Base-by-base conservation (phyloP, 2,888 invertebrate genomes). In the Micoletzkya japonica region DNA sequence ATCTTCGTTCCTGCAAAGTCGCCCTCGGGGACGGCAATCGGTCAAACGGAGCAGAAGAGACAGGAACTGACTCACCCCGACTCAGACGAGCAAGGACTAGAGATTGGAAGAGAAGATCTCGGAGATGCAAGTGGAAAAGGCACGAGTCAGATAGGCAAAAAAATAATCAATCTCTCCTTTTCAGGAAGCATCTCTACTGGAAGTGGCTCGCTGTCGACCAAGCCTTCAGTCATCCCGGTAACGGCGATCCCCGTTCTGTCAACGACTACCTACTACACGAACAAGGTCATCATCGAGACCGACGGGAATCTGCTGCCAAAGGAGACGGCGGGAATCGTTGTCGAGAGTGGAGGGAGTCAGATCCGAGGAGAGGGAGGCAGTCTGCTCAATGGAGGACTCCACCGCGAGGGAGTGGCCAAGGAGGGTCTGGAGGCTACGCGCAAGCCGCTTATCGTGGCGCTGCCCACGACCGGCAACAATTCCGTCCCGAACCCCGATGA, bases 211-310 rank as follows among this genome's bases (percentile, higher is more conserved):
- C 7, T 20, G 28, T 54, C 64, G 3, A 54, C 54, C 20, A n/a
- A n/a, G n/a, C n/a, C n/a, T n/a, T n/a, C n/a, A 10, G 64, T 66
- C 0, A 54, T 66, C 26, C 44, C 64, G 3, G 64, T 66, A 10
- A 66, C 64, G 10, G 64, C 52, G 0, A 26, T 66, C 3, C 64
- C 64, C 37, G 54, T 66, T 20, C 54, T 39, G 6, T n/a, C 63
- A 6, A 26, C 64, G 2, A 14, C 44, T 14, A 66, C 64, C 26
- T 36, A n/a, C 36, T 66, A 54, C 64, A 34, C 28, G 30, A 66
- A 66, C 63, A 50, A 50, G 52, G 52, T 44, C 20, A 44, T 44
- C 10, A 44, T 44, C 44, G 44, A 44, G 44, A 44, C 44, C 44
- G 44, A 44, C 20, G 44, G n/a, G n/a, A n/a, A n/a, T n/a, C n/a